phyloP scores from a whole-genome alignment of 1,140 invertebrate species.

The Bacillus rossius region DNA sequence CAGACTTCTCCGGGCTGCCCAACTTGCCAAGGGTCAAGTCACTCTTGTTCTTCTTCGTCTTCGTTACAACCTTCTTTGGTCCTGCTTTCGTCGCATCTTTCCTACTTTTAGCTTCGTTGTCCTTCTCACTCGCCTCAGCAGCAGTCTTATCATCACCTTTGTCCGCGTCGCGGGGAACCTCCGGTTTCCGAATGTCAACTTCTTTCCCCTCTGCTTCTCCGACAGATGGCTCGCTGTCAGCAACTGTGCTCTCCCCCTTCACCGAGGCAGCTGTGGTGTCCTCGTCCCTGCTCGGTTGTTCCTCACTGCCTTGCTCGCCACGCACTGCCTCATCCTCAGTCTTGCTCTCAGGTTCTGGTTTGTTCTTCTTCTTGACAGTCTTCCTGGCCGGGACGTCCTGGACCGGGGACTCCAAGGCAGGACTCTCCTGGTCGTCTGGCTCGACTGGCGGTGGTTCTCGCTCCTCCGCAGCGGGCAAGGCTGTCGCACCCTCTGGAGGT shows the following conservation, averaged over 20 bases:
- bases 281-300: not conserved
- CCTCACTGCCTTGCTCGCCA: conserved; percentile 27
- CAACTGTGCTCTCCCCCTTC: not conserved
- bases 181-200: not conserved
- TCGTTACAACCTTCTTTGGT: not conserved
- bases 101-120: not conserved
- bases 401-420: no score
- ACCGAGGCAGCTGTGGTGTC: not conserved
- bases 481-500: no score
- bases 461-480: no score
- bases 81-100: not conserved
- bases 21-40: conserved; percentile 2
- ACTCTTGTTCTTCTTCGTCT: conserved; percentile 8
- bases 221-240: conserved; percentile 18
- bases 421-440: no score
- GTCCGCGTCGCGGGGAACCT: not conserved
- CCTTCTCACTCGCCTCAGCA: not conserved
- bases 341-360: no score
- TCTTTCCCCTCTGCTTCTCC: conserved; percentile 28
- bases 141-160: not conserved
- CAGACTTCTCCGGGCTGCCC: not conserved
- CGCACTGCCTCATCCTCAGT: conserved; percentile 30
- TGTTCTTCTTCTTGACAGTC: no score
- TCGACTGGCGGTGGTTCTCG: conserved; percentile 23
- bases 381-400: no score